phyloP scores from a whole-genome alignment of 2,888 invertebrate species.

The Diploptera punctata region DNA sequence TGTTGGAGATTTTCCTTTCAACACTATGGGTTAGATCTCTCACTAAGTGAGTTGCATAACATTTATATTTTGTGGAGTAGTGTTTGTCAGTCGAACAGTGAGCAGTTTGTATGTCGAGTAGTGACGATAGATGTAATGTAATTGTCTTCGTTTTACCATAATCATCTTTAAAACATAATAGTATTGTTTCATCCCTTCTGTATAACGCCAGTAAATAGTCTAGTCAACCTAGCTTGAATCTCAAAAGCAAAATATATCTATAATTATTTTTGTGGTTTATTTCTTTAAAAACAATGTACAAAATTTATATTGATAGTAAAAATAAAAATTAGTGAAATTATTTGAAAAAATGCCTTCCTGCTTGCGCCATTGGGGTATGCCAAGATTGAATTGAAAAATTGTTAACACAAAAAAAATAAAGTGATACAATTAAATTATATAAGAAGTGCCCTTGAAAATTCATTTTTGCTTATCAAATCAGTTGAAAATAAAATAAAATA shows the following conservation, averaged over 20 bases:
- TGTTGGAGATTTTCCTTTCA: constrained; percentile 35
- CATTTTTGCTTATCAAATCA: constrained; percentile 46
- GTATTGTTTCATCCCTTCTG: constrained; percentile 39
- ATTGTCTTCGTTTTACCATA: constrained; percentile 35
- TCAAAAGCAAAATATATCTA: constrained; percentile 50
- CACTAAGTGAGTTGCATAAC: constrained; percentile 45
- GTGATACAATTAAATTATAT: constrained; percentile 51
- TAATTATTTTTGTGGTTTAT: constrained; percentile 60
- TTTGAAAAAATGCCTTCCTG: constrained; percentile 67
- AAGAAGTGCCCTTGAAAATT: constrained; percentile 50
- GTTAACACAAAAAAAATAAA: constrained; percentile 49
- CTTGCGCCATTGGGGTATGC: constrained; percentile 70
- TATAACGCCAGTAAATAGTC: constrained; percentile 44
- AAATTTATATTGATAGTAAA: constrained; percentile 57
- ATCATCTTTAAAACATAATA: constrained; percentile 9
- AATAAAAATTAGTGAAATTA: constrained; percentile 53
- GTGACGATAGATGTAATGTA: constrained; percentile 38
- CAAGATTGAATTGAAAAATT: constrained; percentile 59
- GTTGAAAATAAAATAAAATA: constrained; percentile 53
- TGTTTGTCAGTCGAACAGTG: constrained; percentile 3
- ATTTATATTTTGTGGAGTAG: constrained; percentile 45
- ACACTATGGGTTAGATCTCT: constrained; percentile 32
- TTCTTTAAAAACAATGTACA: constrained; percentile 61
- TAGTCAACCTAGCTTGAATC: constrained; percentile 45
- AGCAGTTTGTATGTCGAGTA: constrained; percentile 15